These are phyloP conservation scores for Gandaritis pyraliata DNA, from an alignment of 2,888 invertebrate genomes.

Conservation along the genomic window DNA sequence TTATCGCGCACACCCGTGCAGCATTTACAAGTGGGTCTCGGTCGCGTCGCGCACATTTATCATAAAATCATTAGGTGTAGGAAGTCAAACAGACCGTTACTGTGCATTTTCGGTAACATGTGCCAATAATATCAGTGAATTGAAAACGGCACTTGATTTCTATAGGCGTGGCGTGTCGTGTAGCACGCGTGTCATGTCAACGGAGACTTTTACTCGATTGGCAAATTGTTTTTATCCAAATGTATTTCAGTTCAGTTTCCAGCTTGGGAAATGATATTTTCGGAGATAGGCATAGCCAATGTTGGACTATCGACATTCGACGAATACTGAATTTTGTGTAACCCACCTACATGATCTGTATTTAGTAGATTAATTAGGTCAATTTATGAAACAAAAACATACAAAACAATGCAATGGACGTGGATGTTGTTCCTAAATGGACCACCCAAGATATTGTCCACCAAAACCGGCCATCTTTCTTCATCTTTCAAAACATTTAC, in stretches of 20 bases:
- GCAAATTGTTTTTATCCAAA: conserved; percentile 16
- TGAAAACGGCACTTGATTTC: conserved; percentile 26
- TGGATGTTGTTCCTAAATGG: conserved; percentile 1
- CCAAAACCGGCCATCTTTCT: conserved; percentile 17
- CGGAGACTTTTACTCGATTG: conserved; percentile 18
- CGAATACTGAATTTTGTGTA: background rate
- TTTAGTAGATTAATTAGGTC: background rate
- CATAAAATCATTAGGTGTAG: conserved; percentile 53
- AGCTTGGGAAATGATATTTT: conserved; percentile 5
- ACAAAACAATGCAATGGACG: background rate
- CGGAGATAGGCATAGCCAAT: background rate
- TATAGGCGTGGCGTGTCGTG: conserved; percentile 18
- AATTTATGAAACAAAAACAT: background rate
- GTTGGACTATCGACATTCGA: conserved; percentile 4
- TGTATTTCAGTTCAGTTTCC: background rate
- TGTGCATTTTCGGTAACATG: conserved; percentile 24
- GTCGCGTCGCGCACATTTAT: conserved; percentile 48
- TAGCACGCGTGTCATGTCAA: conserved; percentile 17
- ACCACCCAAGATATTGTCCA: conserved; percentile 6
- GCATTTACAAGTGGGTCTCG: conserved; percentile 52
- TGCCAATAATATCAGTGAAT: conserved; percentile 20
- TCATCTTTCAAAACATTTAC: conserved; percentile 38
- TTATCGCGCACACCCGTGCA: conserved; percentile 43
- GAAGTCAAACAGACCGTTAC: conserved; percentile 36
- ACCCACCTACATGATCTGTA: background rate